These are phyloP conservation scores for Ormyrus thymus DNA, from an alignment of 2,888 invertebrate genomes.

Conservation along the genomic window DNA sequence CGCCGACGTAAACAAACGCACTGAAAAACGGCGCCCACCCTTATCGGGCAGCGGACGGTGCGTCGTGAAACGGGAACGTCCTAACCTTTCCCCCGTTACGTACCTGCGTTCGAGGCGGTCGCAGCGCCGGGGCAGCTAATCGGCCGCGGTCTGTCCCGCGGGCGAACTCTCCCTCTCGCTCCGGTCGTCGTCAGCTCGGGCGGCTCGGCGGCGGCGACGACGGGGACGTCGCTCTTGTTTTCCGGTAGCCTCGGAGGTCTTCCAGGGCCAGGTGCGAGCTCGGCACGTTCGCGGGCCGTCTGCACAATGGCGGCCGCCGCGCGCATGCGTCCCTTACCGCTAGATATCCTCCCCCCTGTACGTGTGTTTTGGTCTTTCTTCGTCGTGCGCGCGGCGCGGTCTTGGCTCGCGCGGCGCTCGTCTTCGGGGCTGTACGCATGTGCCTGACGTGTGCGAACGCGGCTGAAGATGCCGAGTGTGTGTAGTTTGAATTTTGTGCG, in stretches of 20 bases:
- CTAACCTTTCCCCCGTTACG: conserved; percentile 32
- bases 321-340: conserved; percentile 25
- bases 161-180: neutral
- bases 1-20: neutral
- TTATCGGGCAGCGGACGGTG: no score
- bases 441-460: no score
- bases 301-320: neutral
- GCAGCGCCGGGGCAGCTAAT: conserved; percentile 26
- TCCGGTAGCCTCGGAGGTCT: neutral
- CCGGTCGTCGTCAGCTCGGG: neutral
- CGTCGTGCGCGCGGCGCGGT: neutral
- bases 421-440: no score
- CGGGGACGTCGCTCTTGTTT: neutral
- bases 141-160: neutral
- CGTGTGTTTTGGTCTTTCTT: neutral
- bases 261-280: neutral
- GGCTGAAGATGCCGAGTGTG: no score
- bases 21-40: conserved; percentile 5
- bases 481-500: no score
- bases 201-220: neutral
- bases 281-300: neutral
- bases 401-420: no score
- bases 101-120: conserved; percentile 30
- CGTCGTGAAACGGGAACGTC: neutral
- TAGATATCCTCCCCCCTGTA: neutral